Evolutionary conservation across 2,113 vertebrate genomes (phyloP).

Genomic region (Indicator indicator): DNA sequence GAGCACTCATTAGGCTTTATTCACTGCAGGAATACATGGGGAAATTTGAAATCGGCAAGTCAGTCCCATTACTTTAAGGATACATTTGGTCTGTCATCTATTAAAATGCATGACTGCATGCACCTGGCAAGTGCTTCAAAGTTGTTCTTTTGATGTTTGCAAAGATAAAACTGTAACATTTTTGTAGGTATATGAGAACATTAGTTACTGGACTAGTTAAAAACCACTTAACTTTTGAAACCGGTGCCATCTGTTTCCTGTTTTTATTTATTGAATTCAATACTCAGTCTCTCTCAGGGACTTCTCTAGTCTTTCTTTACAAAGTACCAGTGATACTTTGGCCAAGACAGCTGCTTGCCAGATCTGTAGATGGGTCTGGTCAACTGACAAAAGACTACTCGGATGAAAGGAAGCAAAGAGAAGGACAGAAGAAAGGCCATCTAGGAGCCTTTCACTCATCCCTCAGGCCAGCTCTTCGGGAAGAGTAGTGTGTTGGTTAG

Average conservation of each 20-base stretch:
- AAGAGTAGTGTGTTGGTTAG: background rate
- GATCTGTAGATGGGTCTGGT: background rate
- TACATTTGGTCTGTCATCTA: constrained; percentile 9
- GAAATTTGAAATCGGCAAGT: background rate
- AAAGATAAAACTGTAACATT: constrained; percentile 39
- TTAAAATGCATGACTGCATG: background rate
- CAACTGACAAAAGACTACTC: background rate
- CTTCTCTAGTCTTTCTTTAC: background rate
- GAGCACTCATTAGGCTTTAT: background rate
- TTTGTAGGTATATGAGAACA: constrained; percentile 22
- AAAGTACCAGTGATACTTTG: background rate
- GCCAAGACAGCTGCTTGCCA: background rate
- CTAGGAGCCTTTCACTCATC: background rate
- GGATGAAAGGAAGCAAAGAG: background rate
- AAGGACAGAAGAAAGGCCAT: background rate
- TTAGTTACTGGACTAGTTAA: constrained; percentile 51
- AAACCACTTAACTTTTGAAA: constrained; percentile 25
- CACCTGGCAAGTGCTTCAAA: constrained; percentile 24
- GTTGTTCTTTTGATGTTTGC: constrained; percentile 48
- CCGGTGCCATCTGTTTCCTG: constrained; percentile 25
- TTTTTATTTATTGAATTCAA: constrained; percentile 14
- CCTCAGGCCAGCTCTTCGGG: background rate
- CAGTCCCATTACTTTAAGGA: background rate
- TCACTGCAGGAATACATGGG: background rate
- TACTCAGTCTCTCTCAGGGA: background rate